These are phyloP conservation scores for Scaptodrosophila lebanonensis DNA, from an alignment of 1,140 invertebrate genomes.

Conservation along the genomic window DNA sequence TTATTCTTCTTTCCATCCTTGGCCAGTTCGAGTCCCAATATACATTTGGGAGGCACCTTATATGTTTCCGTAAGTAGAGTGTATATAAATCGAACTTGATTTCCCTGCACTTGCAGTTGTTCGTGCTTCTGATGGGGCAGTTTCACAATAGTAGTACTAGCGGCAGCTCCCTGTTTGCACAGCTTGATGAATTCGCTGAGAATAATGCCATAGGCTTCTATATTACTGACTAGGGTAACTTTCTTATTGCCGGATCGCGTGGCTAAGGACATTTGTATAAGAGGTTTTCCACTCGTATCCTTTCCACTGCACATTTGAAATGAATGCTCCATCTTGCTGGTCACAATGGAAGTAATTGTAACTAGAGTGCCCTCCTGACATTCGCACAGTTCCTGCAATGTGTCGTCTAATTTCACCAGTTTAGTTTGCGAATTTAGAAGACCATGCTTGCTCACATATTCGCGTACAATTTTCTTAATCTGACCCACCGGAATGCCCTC, in stretches of 20 bases:
- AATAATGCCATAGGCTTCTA: conserved; percentile 90
- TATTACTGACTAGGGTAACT: conserved; percentile 92
- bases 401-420: conserved; percentile 73
- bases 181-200: conserved; percentile 87
- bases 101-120: conserved; percentile 93
- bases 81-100: conserved; percentile 89
- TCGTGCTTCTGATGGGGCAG: conserved; percentile 85
- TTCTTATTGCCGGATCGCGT: conserved; percentile 93
- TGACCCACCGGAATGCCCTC: conserved; percentile 82
- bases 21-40: conserved; percentile 82
- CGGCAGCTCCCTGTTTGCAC: conserved; percentile 90
- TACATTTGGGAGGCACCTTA: conserved; percentile 82
- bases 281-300: conserved; percentile 85
- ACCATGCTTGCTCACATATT: conserved; percentile 86
- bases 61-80: conserved; percentile 85
- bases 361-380: conserved; percentile 81
- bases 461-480: conserved; percentile 84
- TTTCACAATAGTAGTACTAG: conserved; percentile 89
- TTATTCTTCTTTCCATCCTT: conserved; percentile 80
- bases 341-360: conserved; percentile 83
- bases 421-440: conserved; percentile 80
- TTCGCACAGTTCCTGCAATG: conserved; percentile 72
- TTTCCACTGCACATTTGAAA: conserved; percentile 81
- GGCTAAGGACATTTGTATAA: conserved; percentile 87
- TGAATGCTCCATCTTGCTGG: conserved; percentile 85